phyloP scores from a whole-genome alignment of 2,797 vertebrate species.

The Lophius americanus region DNA sequence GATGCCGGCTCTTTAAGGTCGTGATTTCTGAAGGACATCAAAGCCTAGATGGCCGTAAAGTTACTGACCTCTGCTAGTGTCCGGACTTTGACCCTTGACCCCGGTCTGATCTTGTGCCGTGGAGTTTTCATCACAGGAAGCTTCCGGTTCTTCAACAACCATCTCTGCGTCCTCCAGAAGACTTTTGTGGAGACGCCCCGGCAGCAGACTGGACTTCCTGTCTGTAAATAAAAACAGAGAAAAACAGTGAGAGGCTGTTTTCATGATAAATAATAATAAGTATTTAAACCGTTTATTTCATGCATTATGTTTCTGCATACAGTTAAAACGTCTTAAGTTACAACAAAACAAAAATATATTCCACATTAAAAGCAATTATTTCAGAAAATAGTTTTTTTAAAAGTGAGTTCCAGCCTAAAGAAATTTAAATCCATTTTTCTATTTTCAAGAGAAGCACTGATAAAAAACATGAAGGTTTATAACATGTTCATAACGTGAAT shows the following conservation, averaged over 20 bases:
- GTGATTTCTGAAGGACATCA: too few relatives aligned
- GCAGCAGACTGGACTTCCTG: conserved; percentile 9
- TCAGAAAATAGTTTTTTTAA: not conserved
- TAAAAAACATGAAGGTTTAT: not conserved
- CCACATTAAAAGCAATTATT: too few relatives aligned
- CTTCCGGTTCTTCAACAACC: conserved; percentile 50
- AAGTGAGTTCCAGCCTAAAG: too few relatives aligned
- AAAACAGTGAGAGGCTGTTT: conserved; percentile 16
- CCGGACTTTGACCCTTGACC: conserved; percentile 29
- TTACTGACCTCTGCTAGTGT: conserved; percentile 50
- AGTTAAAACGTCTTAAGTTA: too few relatives aligned
- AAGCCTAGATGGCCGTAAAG: too few relatives aligned
- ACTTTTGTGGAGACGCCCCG: conserved; percentile 26
- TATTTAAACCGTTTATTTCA: not conserved
- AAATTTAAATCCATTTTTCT: not conserved
- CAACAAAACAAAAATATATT: too few relatives aligned
- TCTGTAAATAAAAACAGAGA: conserved; percentile 52
- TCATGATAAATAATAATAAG: not conserved
- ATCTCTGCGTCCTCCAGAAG: conserved; percentile 49
- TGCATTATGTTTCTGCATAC: conserved; percentile 2
- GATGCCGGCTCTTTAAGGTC: too few relatives aligned
- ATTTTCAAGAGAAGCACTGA: conserved; percentile 14
- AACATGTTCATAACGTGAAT: conserved; percentile 17
- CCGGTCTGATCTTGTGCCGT: not conserved
- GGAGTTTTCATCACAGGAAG: conserved; percentile 20